Evolutionary conservation across 2,888 invertebrate genomes (phyloP).

Genomic region (Pyrochroa serraticornis): DNA sequence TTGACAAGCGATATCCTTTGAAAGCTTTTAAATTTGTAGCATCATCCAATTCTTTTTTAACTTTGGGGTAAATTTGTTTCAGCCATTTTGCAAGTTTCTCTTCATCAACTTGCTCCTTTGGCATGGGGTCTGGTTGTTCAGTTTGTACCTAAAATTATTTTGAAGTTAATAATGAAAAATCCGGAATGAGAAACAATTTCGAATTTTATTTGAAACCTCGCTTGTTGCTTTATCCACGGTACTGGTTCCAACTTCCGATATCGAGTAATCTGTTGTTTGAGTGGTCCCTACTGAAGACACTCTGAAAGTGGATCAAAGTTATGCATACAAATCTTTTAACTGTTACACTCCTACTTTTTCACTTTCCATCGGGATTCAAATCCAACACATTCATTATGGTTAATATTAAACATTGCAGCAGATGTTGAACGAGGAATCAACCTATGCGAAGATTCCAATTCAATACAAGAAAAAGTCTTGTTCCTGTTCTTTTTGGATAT

Average conservation of each 20-base stretch:
- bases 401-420: constrained; percentile 55
- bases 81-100: constrained; percentile 59
- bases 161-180: constrained; percentile 1
- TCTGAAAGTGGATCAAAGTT: constrained; percentile 35
- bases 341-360: constrained; percentile 48
- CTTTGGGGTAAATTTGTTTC: constrained; percentile 57
- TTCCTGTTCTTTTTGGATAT: too few relatives aligned
- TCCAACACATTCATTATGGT: constrained; percentile 58
- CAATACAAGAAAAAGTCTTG: too few relatives aligned
- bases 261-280: constrained; percentile 49
- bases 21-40: constrained; percentile 50
- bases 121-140: constrained; percentile 33
- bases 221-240: constrained; percentile 47
- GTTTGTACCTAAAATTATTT: constrained; percentile 55
- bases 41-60: constrained; percentile 59
- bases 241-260: constrained; percentile 45
- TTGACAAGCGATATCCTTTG: constrained; percentile 42
- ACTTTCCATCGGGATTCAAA: constrained; percentile 59
- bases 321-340: neutral
- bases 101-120: constrained; percentile 52
- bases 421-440: constrained; percentile 32
- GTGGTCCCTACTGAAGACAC: constrained; percentile 42
- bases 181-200: too few relatives aligned
- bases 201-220: constrained; percentile 38
- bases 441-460: too few relatives aligned